These are phyloP conservation scores for Samia ricini DNA, from an alignment of 1,140 invertebrate genomes.

Conservation along the genomic window DNA sequence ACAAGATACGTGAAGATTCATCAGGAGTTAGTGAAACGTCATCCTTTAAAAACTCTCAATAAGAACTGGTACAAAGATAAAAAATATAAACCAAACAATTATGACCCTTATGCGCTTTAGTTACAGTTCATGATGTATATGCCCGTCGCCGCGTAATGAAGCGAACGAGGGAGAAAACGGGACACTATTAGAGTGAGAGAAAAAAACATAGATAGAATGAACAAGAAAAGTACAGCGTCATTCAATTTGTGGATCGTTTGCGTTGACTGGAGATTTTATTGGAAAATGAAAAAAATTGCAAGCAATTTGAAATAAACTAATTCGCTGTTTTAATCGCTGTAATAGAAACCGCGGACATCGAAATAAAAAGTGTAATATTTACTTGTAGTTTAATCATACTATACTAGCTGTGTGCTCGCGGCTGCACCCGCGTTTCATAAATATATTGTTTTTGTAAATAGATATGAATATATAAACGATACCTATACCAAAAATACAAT, in stretches of 20 bases:
- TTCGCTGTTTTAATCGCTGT: too few relatives aligned
- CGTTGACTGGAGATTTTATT: background rate
- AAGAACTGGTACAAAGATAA: background rate
- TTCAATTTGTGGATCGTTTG: slow-evolving; percentile 1
- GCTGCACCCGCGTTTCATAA: too few relatives aligned
- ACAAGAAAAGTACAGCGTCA: background rate
- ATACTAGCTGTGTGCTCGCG: too few relatives aligned
- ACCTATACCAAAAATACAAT: too few relatives aligned
- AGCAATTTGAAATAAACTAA: too few relatives aligned
- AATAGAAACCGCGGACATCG: too few relatives aligned
- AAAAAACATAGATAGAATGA: background rate
- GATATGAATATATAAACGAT: too few relatives aligned
- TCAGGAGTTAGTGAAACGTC: background rate
- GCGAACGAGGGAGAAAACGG: background rate
- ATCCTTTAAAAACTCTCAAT: background rate
- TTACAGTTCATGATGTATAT: background rate
- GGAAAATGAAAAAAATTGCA: background rate
- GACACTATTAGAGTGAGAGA: background rate
- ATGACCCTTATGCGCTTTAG: background rate
- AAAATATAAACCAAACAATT: background rate
- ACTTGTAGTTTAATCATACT: too few relatives aligned
- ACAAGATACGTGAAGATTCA: background rate
- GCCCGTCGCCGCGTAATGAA: background rate
- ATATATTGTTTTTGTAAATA: too few relatives aligned
- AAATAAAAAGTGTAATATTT: too few relatives aligned